phyloP scores from a whole-genome alignment of 2,888 invertebrate genomes.

The Platycheirus albimanus region DNA sequence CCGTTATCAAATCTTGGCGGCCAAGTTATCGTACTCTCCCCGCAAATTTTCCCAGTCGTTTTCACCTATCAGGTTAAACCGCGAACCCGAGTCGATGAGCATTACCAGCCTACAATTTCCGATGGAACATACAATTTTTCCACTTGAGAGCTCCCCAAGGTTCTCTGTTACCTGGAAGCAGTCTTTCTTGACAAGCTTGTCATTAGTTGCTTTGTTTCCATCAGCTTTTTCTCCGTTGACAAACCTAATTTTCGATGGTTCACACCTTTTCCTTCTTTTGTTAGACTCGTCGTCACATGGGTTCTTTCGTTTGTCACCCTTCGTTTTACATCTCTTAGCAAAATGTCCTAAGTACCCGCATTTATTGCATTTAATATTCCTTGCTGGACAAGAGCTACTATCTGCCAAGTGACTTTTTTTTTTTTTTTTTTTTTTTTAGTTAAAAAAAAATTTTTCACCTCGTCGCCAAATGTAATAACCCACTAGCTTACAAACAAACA shows the following conservation, averaged over 20 bases:
- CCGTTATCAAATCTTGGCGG: no score
- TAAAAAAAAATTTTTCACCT: no score
- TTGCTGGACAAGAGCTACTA: slow-evolving; percentile 12
- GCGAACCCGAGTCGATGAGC: slow-evolving; percentile 60
- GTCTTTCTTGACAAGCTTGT: not conserved
- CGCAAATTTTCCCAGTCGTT: slow-evolving; percentile 56
- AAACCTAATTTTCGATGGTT: not conserved
- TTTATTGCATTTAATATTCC: not conserved
- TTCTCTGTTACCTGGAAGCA: not conserved
- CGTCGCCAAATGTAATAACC: no score
- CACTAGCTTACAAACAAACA: no score
- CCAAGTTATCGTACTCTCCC: no score
- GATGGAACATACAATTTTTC: slow-evolving; percentile 1
- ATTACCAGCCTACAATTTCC: slow-evolving; percentile 6
- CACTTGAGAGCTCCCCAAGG: not conserved
- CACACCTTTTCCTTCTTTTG: not conserved
- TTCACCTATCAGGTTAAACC: no score
- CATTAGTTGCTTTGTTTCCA: no score
- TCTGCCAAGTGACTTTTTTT: slow-evolving; percentile 20
- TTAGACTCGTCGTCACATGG: not conserved
- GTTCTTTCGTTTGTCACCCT: slow-evolving; percentile 17
- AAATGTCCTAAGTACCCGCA: slow-evolving; percentile 17
- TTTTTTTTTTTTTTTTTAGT: no score
- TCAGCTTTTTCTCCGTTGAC: not conserved
- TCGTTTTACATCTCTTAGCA: slow-evolving; percentile 23